phyloP scores from a whole-genome alignment of 1,140 invertebrate species.

The Acromyrmex heyeri region DNA sequence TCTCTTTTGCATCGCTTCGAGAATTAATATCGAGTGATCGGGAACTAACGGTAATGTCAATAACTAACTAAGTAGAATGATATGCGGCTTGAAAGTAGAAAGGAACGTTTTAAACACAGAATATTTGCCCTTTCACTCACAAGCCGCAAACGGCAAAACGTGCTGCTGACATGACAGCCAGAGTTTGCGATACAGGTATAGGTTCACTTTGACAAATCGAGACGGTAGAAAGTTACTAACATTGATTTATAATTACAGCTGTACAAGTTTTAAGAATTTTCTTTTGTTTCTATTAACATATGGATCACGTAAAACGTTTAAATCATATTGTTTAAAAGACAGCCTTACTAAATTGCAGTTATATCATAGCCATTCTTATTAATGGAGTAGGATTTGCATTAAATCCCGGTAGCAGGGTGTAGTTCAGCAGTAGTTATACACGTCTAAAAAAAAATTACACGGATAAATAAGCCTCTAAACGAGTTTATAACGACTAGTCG shows the following conservation, averaged over 20 bases:
- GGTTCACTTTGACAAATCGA: neutral
- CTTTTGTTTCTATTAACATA: neutral
- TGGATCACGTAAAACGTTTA: neutral
- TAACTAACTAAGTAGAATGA: slow-evolving; percentile 17
- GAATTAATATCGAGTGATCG: slow-evolving; percentile 35
- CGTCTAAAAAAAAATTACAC: slow-evolving; percentile 37
- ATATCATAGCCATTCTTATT: neutral
- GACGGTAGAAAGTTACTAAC: neutral
- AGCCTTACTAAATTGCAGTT: slow-evolving; percentile 25
- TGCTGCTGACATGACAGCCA: neutral
- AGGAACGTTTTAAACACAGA: slow-evolving; percentile 33
- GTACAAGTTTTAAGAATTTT: neutral
- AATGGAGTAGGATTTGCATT: neutral
- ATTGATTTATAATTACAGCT: neutral
- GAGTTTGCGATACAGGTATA: neutral
- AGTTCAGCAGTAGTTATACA: slow-evolving; percentile 1
- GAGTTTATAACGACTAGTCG: slow-evolving; percentile 70
- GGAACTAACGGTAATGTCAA: slow-evolving; percentile 48
- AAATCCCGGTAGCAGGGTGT: neutral
- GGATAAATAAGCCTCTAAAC: slow-evolving; percentile 53
- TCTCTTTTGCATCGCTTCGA: slow-evolving; percentile 13
- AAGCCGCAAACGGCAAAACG: neutral
- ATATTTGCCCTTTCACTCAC: slow-evolving; percentile 16
- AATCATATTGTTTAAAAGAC: neutral
- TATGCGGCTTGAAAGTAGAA: slow-evolving; percentile 16